A percentile compares a stretch with the other conserved stretches of the same genome.
These are phyloP conservation scores for Istiophorus platypterus DNA, from an alignment of 2,113 vertebrate genomes.

Conservation along the genomic window DNA sequence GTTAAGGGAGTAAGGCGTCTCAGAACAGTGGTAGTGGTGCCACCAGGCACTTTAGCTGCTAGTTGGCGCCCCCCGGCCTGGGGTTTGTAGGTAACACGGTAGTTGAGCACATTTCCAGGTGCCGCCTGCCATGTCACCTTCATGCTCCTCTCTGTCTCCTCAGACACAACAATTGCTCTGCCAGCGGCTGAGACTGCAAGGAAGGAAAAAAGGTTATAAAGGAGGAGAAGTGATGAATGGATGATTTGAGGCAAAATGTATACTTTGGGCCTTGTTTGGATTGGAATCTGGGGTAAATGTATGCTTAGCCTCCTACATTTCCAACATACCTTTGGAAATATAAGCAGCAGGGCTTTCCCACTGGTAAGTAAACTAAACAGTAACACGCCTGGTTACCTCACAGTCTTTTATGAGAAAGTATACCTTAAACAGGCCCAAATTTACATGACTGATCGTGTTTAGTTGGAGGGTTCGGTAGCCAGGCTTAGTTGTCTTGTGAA, in stretches of 20 bases:
- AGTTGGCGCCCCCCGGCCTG: conserved; percentile 88
- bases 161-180: conserved; percentile 88
- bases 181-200: conserved; percentile 88
- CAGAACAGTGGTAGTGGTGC: conserved; percentile 86
- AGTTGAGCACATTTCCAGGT: conserved; percentile 92
- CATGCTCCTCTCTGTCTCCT: conserved; percentile 94
- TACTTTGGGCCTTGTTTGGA: conserved; percentile 37
- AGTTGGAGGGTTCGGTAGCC: conserved; percentile 34
- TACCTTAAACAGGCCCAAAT: conserved; percentile 62
- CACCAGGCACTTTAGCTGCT: conserved; percentile 88
- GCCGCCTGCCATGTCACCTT: conserved; percentile 92
- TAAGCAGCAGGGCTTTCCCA: conserved; percentile 53
- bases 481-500: conserved; percentile 44
- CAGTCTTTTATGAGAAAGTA: conserved; percentile 52
- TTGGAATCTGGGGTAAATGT: conserved; percentile 37
- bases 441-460: conserved; percentile 65
- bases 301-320: conserved; percentile 47
- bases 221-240: conserved; percentile 33
- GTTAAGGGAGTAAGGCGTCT: conserved; percentile 91
- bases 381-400: conserved; percentile 44
- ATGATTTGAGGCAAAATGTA: conserved; percentile 39
- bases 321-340: conserved; percentile 62
- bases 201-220: conserved; percentile 15
- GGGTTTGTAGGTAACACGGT: conserved; percentile 92
- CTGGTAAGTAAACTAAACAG: conserved; percentile 59